phyloP scores from a whole-genome alignment of 1,140 invertebrate species.

The Aradophagus sp. region DNA sequence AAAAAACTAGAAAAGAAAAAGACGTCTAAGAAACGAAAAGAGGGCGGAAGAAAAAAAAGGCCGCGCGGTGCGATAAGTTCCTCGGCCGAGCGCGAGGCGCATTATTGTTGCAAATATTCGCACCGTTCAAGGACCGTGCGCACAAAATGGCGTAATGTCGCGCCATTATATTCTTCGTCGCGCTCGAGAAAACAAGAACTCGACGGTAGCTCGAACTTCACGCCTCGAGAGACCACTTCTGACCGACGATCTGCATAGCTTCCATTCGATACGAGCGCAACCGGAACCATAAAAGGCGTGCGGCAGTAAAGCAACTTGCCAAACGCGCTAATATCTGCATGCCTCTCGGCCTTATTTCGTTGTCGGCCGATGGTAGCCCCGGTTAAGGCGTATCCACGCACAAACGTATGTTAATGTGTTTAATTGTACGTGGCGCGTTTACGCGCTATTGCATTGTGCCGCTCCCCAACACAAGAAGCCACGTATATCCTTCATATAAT shows the following conservation, averaged over 20 bases:
- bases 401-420: constrained; percentile 41
- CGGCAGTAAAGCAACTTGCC: constrained; percentile 42
- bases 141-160: constrained; percentile 53
- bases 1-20: no score
- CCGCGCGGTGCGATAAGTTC: no score
- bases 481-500: constrained; percentile 12
- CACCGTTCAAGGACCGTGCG: constrained; percentile 26
- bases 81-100: not conserved
- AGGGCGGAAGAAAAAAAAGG: no score
- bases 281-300: constrained; percentile 50
- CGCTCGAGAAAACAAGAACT: constrained; percentile 44
- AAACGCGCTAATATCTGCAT: constrained; percentile 46
- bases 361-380: constrained; percentile 18
- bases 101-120: constrained; percentile 38
- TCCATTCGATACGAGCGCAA: constrained; percentile 43
- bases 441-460: constrained; percentile 25
- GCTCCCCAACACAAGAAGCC: constrained; percentile 11
- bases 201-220: constrained; percentile 42
- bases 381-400: constrained; percentile 18
- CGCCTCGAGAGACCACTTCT: constrained; percentile 34
- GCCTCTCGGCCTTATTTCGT: constrained; percentile 29
- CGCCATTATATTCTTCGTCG: constrained; percentile 49
- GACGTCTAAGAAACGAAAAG: no score
- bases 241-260: constrained; percentile 46
- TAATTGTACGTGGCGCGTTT: constrained; percentile 42